Percentiles rank a stretch among this genome's conserved stretches.
phyloP scores from a whole-genome alignment of 2,888 invertebrate species.

The Chrysina gloriosa region DNA sequence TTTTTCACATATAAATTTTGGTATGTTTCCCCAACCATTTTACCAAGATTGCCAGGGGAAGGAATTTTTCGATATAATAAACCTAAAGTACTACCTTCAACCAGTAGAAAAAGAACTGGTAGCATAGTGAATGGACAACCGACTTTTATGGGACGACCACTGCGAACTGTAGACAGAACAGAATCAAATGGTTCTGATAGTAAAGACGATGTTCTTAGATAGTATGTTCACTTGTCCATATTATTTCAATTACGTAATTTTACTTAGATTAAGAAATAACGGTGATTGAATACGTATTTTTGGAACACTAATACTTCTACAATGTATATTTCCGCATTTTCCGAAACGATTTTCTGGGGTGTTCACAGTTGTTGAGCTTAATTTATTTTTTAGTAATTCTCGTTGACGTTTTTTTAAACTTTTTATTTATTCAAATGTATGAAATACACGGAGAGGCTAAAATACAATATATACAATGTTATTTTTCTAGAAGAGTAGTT shows the following conservation, averaged over 20 bases:
- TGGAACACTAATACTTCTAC: neutral
- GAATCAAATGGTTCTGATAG: slow-evolving; percentile 14
- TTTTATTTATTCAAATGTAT: neutral
- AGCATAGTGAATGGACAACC: slow-evolving; percentile 64
- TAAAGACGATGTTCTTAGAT: slow-evolving; percentile 24
- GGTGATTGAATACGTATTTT: neutral
- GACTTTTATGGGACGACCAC: slow-evolving; percentile 85
- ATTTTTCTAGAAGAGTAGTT: too few relatives aligned
- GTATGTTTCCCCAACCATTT: slow-evolving; percentile 73
- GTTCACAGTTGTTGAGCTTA: neutral
- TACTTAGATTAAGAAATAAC: neutral
- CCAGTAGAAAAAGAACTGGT: slow-evolving; percentile 66
- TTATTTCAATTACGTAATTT: neutral
- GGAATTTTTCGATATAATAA: slow-evolving; percentile 82
- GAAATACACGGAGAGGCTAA: too few relatives aligned
- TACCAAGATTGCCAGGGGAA: slow-evolving; percentile 81
- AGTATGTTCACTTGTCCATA: slow-evolving; percentile 3
- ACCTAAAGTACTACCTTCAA: slow-evolving; percentile 58
- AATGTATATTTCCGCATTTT: neutral
- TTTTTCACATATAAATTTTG: slow-evolving; percentile 88
- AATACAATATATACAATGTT: too few relatives aligned
- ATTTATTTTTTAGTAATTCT: too few relatives aligned
- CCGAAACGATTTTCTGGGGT: neutral
- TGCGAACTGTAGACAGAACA: too few relatives aligned
- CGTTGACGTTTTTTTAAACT: neutral